Percentiles rank a stretch among this genome's conserved stretches.
Evolutionary conservation across 64 coral and sea anemone species (phyloP).

Genomic region (Astreopora myriophthalma): DNA sequence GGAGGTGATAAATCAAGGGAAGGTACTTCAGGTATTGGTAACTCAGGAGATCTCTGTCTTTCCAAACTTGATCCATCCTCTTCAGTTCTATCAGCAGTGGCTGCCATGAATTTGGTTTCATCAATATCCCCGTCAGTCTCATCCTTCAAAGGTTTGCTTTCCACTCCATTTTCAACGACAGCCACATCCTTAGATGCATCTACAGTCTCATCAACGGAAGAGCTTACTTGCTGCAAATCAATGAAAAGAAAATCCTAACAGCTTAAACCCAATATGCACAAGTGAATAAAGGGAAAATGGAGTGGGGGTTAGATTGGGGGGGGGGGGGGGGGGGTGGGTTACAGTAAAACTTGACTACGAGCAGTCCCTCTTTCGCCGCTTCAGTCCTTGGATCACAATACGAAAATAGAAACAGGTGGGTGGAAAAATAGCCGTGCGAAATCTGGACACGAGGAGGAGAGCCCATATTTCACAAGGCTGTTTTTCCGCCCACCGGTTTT

Average conservation of each 20-base stretch:
- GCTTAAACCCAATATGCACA: not conserved
- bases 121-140: not conserved
- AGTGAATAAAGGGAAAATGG: too few species aligned
- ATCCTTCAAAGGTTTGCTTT: not conserved
- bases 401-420: too few species aligned
- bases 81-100: not conserved
- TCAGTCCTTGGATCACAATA: too few species aligned
- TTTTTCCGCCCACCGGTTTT: too few species aligned
- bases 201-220: not conserved
- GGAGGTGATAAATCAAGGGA: not conserved
- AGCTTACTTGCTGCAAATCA: not conserved
- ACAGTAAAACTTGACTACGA: too few species aligned
- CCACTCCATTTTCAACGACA: constrained; percentile 30
- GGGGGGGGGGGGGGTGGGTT: too few species aligned
- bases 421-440: too few species aligned
- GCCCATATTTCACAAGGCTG: too few species aligned
- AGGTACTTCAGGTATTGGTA: not conserved
- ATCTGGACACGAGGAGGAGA: too few species aligned
- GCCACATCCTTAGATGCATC: not conserved
- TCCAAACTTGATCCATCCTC: not conserved
- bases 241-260: not conserved
- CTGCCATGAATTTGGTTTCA: not conserved
- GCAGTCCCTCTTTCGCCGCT: too few species aligned
- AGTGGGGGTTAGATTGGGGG: too few species aligned
- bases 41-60: not conserved